Evolutionary conservation across 2,797 vertebrate genomes (phyloP).

Genomic region (Myotis planiceps): DNA sequence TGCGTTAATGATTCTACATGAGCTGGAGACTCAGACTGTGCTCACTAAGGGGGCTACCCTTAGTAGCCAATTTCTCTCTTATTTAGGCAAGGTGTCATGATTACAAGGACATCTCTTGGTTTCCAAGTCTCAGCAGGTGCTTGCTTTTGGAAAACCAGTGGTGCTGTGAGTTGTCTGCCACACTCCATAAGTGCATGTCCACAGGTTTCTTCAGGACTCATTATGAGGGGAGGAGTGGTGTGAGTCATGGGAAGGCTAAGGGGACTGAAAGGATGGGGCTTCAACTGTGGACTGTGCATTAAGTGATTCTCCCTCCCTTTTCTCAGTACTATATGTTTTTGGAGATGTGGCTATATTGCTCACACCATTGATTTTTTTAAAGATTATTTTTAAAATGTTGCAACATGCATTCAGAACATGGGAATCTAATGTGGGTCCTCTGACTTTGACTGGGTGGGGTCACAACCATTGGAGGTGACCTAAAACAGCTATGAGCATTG

Average conservation of each 20-base stretch:
- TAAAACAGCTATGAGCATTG: background rate
- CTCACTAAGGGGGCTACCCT: background rate
- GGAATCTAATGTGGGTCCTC: background rate
- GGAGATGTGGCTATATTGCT: background rate
- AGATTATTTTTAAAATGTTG: slow-evolving; percentile 1
- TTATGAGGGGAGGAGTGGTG: background rate
- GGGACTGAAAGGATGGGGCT: background rate
- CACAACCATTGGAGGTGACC: background rate
- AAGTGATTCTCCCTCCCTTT: background rate
- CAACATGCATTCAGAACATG: background rate
- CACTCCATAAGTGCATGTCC: background rate
- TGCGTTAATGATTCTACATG: slow-evolving; percentile 52
- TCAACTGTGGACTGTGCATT: background rate
- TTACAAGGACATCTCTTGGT: slow-evolving; percentile 9
- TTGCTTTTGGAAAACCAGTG: background rate
- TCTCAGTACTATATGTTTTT: background rate
- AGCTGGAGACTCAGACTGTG: slow-evolving; percentile 22
- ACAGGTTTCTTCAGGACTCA: background rate
- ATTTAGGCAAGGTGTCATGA: background rate
- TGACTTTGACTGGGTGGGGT: background rate
- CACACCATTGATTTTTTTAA: background rate
- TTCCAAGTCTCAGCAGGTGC: background rate
- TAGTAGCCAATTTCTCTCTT: background rate
- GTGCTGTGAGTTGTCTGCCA: background rate
- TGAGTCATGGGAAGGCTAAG: background rate